Evolutionary conservation across 2,797 vertebrate genomes (phyloP).

Genomic region (Poliocrania exsul): DNA sequence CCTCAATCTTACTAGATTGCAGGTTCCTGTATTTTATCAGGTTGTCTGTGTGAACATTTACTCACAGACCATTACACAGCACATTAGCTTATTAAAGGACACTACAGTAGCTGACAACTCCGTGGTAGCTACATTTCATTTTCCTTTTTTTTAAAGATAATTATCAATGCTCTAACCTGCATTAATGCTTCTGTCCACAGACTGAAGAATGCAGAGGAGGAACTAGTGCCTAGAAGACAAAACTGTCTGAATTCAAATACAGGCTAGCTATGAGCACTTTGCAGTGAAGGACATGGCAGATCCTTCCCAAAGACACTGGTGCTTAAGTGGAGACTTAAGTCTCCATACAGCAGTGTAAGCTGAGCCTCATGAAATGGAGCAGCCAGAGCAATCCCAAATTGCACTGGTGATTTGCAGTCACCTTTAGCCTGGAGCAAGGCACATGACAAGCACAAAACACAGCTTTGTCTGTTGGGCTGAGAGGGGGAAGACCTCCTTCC

Average conservation of each 20-base stretch:
- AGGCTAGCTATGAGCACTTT: background rate
- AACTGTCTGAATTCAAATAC: background rate
- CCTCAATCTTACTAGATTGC: background rate
- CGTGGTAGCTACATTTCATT: background rate
- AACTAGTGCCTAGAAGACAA: background rate
- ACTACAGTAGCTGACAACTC: background rate
- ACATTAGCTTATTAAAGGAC: background rate
- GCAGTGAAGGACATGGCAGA: background rate
- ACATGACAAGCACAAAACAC: background rate
- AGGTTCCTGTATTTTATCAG: background rate
- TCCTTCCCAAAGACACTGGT: background rate
- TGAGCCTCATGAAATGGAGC: background rate
- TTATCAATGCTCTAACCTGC: background rate
- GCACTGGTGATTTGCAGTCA: background rate
- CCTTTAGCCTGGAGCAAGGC: slow-evolving; percentile 9
- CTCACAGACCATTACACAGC: background rate
- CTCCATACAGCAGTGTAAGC: background rate
- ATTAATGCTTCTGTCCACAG: background rate
- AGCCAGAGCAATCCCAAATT: background rate
- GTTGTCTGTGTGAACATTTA: background rate
- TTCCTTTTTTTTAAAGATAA: background rate
- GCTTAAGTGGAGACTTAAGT: background rate
- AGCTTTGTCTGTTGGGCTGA: background rate
- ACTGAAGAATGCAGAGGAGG: background rate
- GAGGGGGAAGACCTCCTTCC: background rate